These are phyloP conservation scores for Pantherophis alleghaniensis DNA, from an alignment of 2,797 vertebrate genomes.

Conservation along the genomic window DNA sequence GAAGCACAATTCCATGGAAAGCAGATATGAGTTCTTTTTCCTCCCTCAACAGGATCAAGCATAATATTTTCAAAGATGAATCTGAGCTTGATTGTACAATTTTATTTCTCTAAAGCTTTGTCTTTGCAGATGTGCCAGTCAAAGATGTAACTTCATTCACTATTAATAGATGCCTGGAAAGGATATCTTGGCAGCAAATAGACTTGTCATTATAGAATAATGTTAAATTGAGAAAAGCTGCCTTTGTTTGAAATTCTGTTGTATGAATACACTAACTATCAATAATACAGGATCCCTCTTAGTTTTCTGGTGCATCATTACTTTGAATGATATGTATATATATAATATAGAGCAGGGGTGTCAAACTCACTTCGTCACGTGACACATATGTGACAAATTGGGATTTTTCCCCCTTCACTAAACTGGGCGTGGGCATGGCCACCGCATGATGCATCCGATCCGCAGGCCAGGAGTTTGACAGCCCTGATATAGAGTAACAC, in stretches of 20 bases:
- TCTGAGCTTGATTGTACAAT: not conserved
- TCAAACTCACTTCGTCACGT: too few relatives aligned
- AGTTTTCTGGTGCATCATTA: not conserved
- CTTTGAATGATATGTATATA: too few relatives aligned
- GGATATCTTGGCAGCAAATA: not conserved
- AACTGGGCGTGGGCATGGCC: too few relatives aligned
- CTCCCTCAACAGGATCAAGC: not conserved
- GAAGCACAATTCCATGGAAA: not conserved
- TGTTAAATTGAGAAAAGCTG: not conserved
- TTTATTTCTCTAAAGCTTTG: not conserved
- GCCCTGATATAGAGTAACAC: not conserved
- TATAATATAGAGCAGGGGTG: too few relatives aligned
- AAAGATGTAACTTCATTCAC: not conserved
- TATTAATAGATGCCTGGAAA: not conserved
- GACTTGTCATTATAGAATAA: not conserved
- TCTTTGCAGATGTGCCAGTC: not conserved
- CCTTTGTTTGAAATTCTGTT: not conserved
- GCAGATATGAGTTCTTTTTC: not conserved
- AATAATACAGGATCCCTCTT: not conserved
- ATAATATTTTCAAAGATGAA: not conserved
- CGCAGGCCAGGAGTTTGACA: too few relatives aligned
- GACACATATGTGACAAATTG: too few relatives aligned
- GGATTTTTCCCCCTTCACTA: too few relatives aligned
- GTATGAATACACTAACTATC: not conserved
- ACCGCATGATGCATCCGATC: too few relatives aligned